Conservation (phyloP, 2,113 vertebrate species). For the Cardinalis cardinalis region DNA sequence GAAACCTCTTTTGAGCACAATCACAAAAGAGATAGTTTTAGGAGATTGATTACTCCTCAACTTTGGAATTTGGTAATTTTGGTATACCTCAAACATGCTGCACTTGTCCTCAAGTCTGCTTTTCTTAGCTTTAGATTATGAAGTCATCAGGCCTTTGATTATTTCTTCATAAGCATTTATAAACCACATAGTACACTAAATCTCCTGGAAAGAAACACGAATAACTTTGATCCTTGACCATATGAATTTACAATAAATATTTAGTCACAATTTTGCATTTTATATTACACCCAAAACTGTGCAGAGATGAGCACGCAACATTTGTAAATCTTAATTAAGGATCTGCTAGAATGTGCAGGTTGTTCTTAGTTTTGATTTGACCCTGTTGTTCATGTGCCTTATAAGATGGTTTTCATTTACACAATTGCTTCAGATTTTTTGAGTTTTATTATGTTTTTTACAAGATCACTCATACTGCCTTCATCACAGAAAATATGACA, state of each 20-base stretch:
- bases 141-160: conserved; percentile 4
- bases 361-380: neutral
- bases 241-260: conserved; percentile 13
- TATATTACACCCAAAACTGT: neutral
- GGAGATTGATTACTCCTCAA: conserved; percentile 16
- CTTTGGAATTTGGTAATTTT: conserved; percentile 36
- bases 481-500: neutral
- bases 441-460: neutral
- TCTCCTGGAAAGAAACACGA: neutral
- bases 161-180: conserved; percentile 25
- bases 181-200: neutral
- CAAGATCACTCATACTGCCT: neutral
- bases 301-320: neutral
- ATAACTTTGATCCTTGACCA: conserved; percentile 10
- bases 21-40: conserved; percentile 35
- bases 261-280: neutral
- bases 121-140: conserved; percentile 6
- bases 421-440: neutral
- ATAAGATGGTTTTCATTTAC: neutral
- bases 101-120: conserved; percentile 28
- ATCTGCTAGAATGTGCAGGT: neutral
- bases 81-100: conserved; percentile 27
- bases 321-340: neutral
- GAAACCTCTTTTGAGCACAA: conserved; percentile 21
- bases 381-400: neutral